These are phyloP conservation scores for Oreohelix idahoensis DNA, from an alignment of 1,140 invertebrate species.

Conservation along the genomic window DNA sequence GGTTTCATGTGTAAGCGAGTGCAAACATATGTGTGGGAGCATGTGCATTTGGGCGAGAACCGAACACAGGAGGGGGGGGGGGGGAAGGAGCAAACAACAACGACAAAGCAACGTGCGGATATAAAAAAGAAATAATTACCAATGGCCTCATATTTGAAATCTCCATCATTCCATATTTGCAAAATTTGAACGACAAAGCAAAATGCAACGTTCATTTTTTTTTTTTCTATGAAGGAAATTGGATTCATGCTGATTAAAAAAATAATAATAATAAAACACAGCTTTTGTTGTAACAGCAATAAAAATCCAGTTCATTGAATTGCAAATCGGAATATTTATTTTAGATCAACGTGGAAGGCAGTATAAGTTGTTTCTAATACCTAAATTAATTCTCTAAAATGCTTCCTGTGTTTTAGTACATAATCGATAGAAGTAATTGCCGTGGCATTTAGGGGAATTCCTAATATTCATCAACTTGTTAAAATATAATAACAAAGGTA, in stretches of 20 bases:
- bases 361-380: background rate
- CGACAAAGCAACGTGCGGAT: background rate
- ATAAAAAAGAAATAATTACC: background rate
- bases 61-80: too few species aligned
- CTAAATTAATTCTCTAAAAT: background rate
- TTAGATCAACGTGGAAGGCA: background rate
- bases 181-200: background rate
- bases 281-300: background rate
- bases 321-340: background rate
- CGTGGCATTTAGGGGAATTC: background rate
- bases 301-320: slow-evolving; percentile 29
- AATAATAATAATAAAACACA: too few species aligned
- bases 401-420: slow-evolving; percentile 16
- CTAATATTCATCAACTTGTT: background rate
- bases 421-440: background rate
- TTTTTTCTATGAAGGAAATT: background rate
- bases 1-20: too few species aligned
- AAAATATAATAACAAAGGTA: background rate
- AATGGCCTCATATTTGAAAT: background rate
- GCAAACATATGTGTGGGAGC: background rate
- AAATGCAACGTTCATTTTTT: background rate
- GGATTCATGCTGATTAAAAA: background rate
- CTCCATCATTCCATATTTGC: background rate
- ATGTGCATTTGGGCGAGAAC: background rate
- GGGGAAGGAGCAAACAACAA: too few species aligned